Evolutionary conservation across 2,797 vertebrate genomes (phyloP).

Genomic region (Agapornis canus): DNA sequence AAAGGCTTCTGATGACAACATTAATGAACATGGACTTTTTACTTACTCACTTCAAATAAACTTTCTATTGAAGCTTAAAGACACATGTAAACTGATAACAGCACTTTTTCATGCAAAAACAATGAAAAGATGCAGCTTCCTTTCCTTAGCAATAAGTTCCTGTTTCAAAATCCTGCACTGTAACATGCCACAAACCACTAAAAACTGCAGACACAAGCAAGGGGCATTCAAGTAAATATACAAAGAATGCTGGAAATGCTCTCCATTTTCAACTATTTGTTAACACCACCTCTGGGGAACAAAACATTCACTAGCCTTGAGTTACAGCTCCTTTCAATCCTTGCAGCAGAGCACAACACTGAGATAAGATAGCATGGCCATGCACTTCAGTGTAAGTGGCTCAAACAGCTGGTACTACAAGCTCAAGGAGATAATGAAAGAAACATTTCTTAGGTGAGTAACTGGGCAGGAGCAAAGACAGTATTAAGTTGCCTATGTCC

Average conservation of each 20-base stretch:
- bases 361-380: slow-evolving; percentile 7
- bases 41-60: background rate
- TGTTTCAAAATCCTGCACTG: slow-evolving; percentile 21
- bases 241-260: slow-evolving; percentile 1
- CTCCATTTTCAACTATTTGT: slow-evolving; percentile 16
- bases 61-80: slow-evolving; percentile 30
- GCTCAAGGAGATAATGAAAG: slow-evolving; percentile 7
- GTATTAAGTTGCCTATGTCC: background rate
- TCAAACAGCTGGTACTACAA: slow-evolving; percentile 9
- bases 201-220: slow-evolving; percentile 4
- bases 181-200: background rate
- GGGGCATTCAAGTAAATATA: background rate
- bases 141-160: slow-evolving; percentile 10
- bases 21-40: background rate
- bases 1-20: background rate
- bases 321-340: slow-evolving; percentile 22
- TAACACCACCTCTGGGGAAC: background rate
- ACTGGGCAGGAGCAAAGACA: background rate
- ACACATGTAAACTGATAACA: slow-evolving; percentile 36
- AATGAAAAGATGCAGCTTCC: background rate
- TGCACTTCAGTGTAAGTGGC: background rate
- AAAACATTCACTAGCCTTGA: background rate
- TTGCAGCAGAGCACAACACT: background rate
- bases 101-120: background rate
- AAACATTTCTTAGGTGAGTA: slow-evolving; percentile 26